Base-by-base conservation (phyloP, 2,113 vertebrate species). In the Pithys albifrons region DNA sequence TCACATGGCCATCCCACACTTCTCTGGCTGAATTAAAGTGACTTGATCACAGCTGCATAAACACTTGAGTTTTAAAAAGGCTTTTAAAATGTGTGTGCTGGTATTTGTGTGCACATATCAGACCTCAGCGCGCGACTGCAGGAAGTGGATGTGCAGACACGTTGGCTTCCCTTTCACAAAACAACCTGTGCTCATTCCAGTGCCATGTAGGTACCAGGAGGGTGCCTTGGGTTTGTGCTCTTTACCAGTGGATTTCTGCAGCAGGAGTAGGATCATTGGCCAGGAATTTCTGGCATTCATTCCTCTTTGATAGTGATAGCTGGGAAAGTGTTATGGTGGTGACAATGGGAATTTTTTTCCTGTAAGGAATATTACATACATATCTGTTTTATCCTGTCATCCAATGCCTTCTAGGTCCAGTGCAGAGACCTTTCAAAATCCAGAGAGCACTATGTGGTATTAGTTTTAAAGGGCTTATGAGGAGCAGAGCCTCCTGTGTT, bases 1-100 rank as follows among this genome's bases (percentile, higher is more conserved):
- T 67, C 74, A 62, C 9, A 16, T 61, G 88, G 81, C 90, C 45
- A 9, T 69, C 66, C 81, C 29, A 24, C 49, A 41, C 49, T 65
- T 91, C 62, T 61, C 37, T 81, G n/a, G 14, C 27, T 52, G 45
- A 95, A 70, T 46, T 89, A 24, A 85, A 89, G 85, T 65, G 33
- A 58, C n/a, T 85, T 88, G 46, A 39, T 82, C 51, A 51, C 33
- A 77, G 54, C 67, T 88, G 24, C 62, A 66, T 55, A 62, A 80
- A 73, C 43, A 33, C 20, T 71, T 43, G 29, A 29, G 41, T 83
- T 87, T 91, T 88, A 11, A 83, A 92, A 72, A 73, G 8, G 24
- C 37, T 72, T 95, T 62, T 45, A 62, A 75, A 82, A 33, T 61
- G 39, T 1, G 0, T 13, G 8, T 43, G 25, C 67, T 82, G 80